phyloP scores from a whole-genome alignment of 1,140 invertebrate species.

The Drepana arcuata region DNA sequence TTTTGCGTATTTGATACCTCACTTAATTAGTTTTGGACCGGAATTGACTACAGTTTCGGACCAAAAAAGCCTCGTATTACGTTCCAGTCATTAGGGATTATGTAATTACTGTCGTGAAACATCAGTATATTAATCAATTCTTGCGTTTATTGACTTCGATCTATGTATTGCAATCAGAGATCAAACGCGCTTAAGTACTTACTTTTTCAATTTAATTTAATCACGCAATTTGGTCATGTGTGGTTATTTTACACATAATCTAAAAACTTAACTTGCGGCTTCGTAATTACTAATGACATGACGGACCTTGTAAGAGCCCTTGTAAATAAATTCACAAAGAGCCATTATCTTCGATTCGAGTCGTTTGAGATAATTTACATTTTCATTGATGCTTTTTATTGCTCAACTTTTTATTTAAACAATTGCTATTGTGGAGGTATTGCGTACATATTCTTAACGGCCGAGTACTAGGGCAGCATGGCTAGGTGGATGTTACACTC shows the following conservation, averaged over 20 bases:
- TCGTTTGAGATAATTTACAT: constrained; percentile 6
- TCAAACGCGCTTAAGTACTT: constrained; percentile 1
- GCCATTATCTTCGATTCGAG: constrained; percentile 6
- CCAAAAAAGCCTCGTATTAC: no score
- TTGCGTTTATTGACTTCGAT: constrained; percentile 6
- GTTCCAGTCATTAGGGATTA: no score
- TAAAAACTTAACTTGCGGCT: no score
- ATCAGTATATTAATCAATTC: no score
- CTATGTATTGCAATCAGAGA: constrained; percentile 9
- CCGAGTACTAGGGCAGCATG: constrained; percentile 14
- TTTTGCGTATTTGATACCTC: no score
- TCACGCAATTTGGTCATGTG: constrained; percentile 10
- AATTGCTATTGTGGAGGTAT: background rate
- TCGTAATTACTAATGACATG: no score
- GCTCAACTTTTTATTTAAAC: background rate
- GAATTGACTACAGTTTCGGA: no score
- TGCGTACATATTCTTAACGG: background rate
- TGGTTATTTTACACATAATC: no score
- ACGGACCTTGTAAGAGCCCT: constrained; percentile 3
- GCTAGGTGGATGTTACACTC: constrained; percentile 10
- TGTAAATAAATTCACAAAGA: constrained; percentile 8
- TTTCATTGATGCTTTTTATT: constrained; percentile 2
- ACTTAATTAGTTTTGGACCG: no score
- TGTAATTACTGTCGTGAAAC: no score
- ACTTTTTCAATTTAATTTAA: constrained; percentile 8